Base-by-base conservation (phyloP, 2,888 invertebrate genomes). In the Megamerina dolium region DNA sequence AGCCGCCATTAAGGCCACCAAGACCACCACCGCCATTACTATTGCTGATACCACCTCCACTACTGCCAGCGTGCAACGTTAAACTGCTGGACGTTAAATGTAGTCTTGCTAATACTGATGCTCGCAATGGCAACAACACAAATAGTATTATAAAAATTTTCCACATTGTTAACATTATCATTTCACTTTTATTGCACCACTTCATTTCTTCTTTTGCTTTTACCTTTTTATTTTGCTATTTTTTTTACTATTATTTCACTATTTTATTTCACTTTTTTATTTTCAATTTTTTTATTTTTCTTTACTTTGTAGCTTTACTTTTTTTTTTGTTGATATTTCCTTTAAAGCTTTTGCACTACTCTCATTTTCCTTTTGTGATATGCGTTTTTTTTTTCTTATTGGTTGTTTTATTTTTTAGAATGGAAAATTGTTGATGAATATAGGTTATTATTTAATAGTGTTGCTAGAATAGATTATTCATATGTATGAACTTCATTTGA, bases 171-270 rank as follows among this genome's bases (percentile, higher is more conserved):
- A 67, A 60, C 56, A 64, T 62, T 60, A 64, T 61, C 58, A 68
- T 66, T 65, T 66, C 64, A 66, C 64, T 65, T 67, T 66, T 68
- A 66, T 66, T 59, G 56, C 64, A 67, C 61, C 67, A 66, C 64
- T 61, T 60, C 49, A 50, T 46, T 45, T 46, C 33, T 41, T 12
- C 19, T 43, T 18, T 30, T 39, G 35, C 40, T 31, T 43, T 35
- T 35, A 29, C 27, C 23, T 14, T 40, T 17, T 35, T 49, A 39
- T 49, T 50, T 50, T 37, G 43, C 39, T 23, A 23, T 51, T 45
- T 46, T 46, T 39, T 45, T 34, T 46, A 33, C 37, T 43, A 41
- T 37, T 33, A 8, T 40, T 30, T 35, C 12, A 23, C 10, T 35
- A 42, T 40, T 36, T 46, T 41, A 43, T 37, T 32, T 12, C n/a